These are phyloP conservation scores for Lutjanus erythropterus DNA, from an alignment of 2,113 vertebrate genomes.

Conservation along the genomic window DNA sequence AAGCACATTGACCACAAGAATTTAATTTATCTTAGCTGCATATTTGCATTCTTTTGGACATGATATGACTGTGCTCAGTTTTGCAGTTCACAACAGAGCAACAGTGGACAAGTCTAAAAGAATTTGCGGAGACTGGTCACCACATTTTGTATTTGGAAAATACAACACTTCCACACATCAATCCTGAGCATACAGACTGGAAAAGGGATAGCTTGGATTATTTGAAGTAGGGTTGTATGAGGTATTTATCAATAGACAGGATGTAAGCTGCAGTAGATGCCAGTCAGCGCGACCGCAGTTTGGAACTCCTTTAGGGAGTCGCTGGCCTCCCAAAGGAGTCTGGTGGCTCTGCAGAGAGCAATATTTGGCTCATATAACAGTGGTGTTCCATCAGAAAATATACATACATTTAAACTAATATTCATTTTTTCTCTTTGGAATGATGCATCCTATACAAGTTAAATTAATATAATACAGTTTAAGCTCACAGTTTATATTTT, in stretches of 20 bases:
- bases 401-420: too few species aligned
- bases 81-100: background rate
- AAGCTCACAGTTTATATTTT: slow-evolving; percentile 19
- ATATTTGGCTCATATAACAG: too few species aligned
- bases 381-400: too few species aligned
- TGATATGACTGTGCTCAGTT: background rate
- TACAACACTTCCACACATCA: background rate
- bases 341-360: too few species aligned
- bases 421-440: background rate
- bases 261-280: too few species aligned
- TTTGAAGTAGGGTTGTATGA: too few species aligned
- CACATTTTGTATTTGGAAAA: background rate
- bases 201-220: too few species aligned
- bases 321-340: too few species aligned
- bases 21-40: background rate
- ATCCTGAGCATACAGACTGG: background rate
- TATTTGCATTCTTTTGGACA: background rate
- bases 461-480: background rate
- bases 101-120: background rate
- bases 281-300: too few species aligned
- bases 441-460: background rate
- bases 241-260: too few species aligned
- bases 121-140: background rate
- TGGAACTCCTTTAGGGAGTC: too few species aligned
- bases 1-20: background rate